A percentile compares a stretch with the other conserved stretches of the same genome.
Evolutionary conservation across 2,113 vertebrate species (phyloP).

Genomic region (Mesoclemmys tuberculata): DNA sequence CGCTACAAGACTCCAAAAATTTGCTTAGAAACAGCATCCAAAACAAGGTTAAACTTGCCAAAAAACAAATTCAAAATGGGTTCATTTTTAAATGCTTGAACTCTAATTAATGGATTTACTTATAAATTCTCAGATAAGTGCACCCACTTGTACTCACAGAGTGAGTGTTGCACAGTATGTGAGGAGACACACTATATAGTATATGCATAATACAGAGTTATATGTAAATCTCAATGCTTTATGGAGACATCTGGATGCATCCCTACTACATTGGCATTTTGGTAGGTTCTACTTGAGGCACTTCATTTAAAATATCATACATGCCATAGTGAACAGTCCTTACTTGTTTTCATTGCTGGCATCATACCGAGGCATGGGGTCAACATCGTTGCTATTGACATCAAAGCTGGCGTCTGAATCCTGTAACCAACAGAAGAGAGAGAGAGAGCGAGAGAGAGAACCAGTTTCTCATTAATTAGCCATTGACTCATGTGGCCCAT

Average conservation of each 20-base stretch:
- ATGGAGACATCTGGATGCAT: background rate
- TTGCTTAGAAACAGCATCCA: background rate
- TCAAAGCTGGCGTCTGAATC: slow-evolving; percentile 97
- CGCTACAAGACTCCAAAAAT: background rate
- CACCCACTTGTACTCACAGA: background rate
- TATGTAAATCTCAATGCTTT: background rate
- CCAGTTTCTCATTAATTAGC: slow-evolving; percentile 64
- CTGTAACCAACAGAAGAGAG: slow-evolving; percentile 77
- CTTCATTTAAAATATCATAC: background rate
- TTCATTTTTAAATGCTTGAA: slow-evolving; percentile 1
- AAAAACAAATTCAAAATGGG: background rate
- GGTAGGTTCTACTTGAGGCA: background rate
- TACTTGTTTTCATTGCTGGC: slow-evolving; percentile 99
- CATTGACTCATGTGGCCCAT: slow-evolving; percentile 27
- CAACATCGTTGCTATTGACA: slow-evolving; percentile 97
- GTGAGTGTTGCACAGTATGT: background rate
- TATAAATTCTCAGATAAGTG: background rate
- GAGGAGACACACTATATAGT: background rate
- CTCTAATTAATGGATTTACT: background rate
- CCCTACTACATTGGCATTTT: background rate
- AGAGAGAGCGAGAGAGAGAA: slow-evolving; percentile 44
- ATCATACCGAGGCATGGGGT: slow-evolving; percentile 98
- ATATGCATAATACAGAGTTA: background rate
- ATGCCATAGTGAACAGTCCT: slow-evolving; percentile 66
- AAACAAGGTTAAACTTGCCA: background rate